A percentile compares a stretch with the other conserved stretches of the same genome.
phyloP scores from a whole-genome alignment of 2,797 vertebrate species.

The Amphiprion clarkii region DNA sequence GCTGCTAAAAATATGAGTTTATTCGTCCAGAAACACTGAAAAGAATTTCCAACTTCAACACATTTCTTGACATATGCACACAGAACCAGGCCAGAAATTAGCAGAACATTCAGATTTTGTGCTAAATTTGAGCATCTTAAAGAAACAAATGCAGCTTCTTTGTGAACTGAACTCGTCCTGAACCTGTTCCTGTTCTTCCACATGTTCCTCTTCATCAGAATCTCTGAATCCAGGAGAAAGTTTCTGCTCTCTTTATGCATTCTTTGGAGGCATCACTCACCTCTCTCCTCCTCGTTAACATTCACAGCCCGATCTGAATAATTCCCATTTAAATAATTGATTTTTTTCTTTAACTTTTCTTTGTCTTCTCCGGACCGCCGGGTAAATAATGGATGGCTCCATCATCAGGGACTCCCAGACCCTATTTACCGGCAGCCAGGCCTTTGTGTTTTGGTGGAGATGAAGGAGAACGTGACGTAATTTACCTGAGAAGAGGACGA shows the following conservation, averaged over 20 bases:
- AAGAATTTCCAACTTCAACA: too few relatives aligned
- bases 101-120: too few relatives aligned
- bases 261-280: not conserved
- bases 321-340: slow-evolving; percentile 83
- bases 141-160: too few relatives aligned
- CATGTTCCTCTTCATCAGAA: too few relatives aligned
- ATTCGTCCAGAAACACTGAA: too few relatives aligned
- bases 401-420: slow-evolving; percentile 71
- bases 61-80: too few relatives aligned
- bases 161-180: too few relatives aligned
- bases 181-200: not conserved
- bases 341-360: slow-evolving; percentile 50
- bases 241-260: slow-evolving; percentile 1
- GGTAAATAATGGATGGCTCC: slow-evolving; percentile 84
- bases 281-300: slow-evolving; percentile 54
- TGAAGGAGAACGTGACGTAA: slow-evolving; percentile 14
- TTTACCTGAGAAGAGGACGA: not conserved
- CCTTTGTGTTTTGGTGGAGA: slow-evolving; percentile 7
- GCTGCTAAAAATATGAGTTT: too few relatives aligned
- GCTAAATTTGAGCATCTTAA: too few relatives aligned
- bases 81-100: too few relatives aligned
- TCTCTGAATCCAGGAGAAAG: too few relatives aligned
- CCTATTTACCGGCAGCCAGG: slow-evolving; percentile 1
- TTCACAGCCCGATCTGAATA: slow-evolving; percentile 74
- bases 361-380: slow-evolving; percentile 60